Evolutionary conservation across 2,797 vertebrate genomes (phyloP).

Genomic region (Xenentodon cancila): DNA sequence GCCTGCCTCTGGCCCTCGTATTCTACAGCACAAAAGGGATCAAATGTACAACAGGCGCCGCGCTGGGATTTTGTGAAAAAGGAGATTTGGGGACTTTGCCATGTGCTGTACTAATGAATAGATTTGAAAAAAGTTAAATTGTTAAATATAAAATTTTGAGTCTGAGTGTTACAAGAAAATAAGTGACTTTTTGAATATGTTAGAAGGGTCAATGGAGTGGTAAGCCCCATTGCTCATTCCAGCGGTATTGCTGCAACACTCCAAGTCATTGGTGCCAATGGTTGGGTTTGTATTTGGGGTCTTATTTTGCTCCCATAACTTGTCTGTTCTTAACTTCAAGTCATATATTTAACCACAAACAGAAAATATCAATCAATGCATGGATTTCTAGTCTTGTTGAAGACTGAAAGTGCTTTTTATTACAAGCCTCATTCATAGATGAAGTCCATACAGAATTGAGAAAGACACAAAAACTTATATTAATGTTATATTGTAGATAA

Average conservation of each 20-base stretch:
- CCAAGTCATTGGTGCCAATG: not conserved
- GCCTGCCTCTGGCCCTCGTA: constrained; percentile 55
- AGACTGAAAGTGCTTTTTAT: not conserved
- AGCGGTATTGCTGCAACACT: constrained; percentile 11
- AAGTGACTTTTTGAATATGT: constrained; percentile 24
- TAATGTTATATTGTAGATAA: too few species aligned
- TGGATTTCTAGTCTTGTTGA: not conserved
- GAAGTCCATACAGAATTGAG: too few species aligned
- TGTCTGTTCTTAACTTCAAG: not conserved
- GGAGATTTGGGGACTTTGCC: constrained; percentile 65
- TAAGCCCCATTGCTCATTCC: constrained; percentile 14
- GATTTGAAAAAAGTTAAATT: constrained; percentile 48
- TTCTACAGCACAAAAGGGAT: constrained; percentile 74
- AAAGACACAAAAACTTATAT: too few species aligned
- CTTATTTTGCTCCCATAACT: not conserved
- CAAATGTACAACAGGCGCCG: constrained; percentile 76
- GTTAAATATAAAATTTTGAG: constrained; percentile 31
- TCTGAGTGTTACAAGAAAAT: constrained; percentile 19
- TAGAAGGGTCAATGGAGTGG: constrained; percentile 36
- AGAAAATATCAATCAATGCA: not conserved
- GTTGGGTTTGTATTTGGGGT: not conserved
- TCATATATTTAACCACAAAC: not conserved
- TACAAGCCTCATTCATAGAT: not conserved
- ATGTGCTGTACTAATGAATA: constrained; percentile 64
- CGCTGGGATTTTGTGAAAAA: constrained; percentile 66